Evolutionary conservation across 92 coral and sea anemone genomes (phyloP).

Genomic region (Phenganax subtilis): DNA sequence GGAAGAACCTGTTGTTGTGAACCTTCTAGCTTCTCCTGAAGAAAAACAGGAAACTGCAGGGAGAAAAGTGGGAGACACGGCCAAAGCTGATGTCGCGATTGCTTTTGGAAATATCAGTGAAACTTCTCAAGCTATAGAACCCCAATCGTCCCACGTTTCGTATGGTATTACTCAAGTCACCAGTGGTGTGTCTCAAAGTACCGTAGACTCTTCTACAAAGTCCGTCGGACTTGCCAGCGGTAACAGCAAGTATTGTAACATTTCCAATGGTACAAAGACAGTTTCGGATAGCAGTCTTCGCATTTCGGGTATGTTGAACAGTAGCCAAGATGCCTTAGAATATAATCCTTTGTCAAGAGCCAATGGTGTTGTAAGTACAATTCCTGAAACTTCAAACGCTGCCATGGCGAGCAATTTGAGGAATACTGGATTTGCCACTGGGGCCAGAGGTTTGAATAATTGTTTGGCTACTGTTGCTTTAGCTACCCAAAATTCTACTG

Average conservation of each 20-base stretch:
- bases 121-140: background rate
- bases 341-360: too few relatives aligned
- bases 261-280: background rate
- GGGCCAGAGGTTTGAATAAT: too few relatives aligned
- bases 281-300: background rate
- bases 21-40: constrained; percentile 17
- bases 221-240: background rate
- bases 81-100: background rate
- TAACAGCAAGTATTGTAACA: background rate
- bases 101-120: background rate
- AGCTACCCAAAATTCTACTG: too few relatives aligned
- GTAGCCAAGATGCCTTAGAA: background rate
- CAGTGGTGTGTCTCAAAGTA: background rate
- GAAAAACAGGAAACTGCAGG: background rate
- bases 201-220: background rate
- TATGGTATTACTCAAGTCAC: too few relatives aligned
- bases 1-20: constrained; percentile 7
- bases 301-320: background rate
- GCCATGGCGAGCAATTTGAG: too few relatives aligned
- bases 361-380: too few relatives aligned
- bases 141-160: background rate
- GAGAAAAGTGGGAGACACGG: background rate
- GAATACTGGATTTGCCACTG: too few relatives aligned
- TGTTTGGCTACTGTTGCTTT: too few relatives aligned
- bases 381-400: too few relatives aligned